phyloP scores from a whole-genome alignment of 53 echinoderm and acorn worm genomes.

The Holothuria scabra region DNA sequence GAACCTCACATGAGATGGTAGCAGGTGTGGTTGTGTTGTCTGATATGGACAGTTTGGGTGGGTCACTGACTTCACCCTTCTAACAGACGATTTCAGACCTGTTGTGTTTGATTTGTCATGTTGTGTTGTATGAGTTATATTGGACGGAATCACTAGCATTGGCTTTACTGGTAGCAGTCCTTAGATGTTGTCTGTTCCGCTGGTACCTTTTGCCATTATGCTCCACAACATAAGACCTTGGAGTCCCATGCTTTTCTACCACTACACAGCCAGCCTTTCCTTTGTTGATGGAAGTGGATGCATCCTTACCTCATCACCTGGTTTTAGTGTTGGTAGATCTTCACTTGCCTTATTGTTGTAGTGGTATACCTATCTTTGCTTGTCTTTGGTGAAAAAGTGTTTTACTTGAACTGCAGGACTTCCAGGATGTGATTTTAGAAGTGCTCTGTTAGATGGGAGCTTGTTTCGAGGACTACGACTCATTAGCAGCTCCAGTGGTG shows the following conservation, averaged over 20 bases:
- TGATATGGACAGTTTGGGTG: too few species aligned
- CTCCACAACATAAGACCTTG: slow-evolving; percentile 73
- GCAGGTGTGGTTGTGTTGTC: too few species aligned
- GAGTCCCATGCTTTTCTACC: slow-evolving; percentile 53
- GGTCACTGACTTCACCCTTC: too few species aligned
- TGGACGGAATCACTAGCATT: too few species aligned
- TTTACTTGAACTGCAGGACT: slow-evolving; percentile 39
- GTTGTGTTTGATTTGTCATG: too few species aligned
- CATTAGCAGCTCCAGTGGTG: slow-evolving; percentile 73
- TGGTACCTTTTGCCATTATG: slow-evolving; percentile 56
- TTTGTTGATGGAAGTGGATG: slow-evolving; percentile 33
- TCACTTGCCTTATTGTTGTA: neutral
- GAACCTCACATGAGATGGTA: too few species aligned
- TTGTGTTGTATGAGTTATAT: too few species aligned
- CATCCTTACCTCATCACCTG: slow-evolving; percentile 47
- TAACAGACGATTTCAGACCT: too few species aligned
- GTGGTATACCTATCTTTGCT: too few species aligned
- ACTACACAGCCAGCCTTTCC: slow-evolving; percentile 56
- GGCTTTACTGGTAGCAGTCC: slow-evolving; percentile 45
- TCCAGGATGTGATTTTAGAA: slow-evolving; percentile 45
- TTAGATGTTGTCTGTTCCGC: slow-evolving; percentile 62
- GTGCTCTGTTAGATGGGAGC: slow-evolving; percentile 51
- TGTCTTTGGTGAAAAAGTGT: too few species aligned
- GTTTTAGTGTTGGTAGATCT: slow-evolving; percentile 34
- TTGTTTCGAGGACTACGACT: slow-evolving; percentile 62